phyloP scores from a whole-genome alignment of 2,797 vertebrate genomes.

The Rhinella marina region DNA sequence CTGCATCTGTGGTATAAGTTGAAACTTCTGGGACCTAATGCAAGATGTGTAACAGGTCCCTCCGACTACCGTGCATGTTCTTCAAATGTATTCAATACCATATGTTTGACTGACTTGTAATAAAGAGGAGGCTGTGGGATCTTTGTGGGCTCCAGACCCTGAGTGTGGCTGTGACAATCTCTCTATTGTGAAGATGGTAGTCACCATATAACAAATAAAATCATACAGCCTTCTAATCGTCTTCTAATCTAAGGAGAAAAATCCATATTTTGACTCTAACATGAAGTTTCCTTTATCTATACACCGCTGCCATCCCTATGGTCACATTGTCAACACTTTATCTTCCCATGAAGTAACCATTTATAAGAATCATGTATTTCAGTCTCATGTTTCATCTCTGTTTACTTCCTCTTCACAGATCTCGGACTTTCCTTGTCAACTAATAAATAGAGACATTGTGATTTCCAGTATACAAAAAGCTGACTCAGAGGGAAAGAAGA shows the following conservation, averaged over 20 bases:
- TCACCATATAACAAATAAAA: no score
- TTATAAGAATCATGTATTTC: background rate
- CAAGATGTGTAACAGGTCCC: no score
- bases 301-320: background rate
- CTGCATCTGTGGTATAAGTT: no score
- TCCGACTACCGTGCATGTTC: no score
- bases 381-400: background rate
- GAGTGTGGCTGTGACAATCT: no score
- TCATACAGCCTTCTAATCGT: background rate
- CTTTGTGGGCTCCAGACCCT: no score
- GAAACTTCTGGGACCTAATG: no score
- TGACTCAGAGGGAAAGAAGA: slow-evolving; percentile 21
- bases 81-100: no score
- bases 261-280: background rate
- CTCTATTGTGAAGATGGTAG: background rate
- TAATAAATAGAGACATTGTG: slow-evolving; percentile 30
- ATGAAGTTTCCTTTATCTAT: background rate
- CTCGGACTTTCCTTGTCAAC: background rate
- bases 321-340: background rate
- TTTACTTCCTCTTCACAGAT: slow-evolving; percentile 10
- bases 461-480: slow-evolving; percentile 7
- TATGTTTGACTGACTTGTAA: no score
- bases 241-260: background rate
- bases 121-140: no score
- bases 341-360: background rate